Percentiles rank a stretch among this genome's conserved stretches.
Conservation (phyloP, 2,888 invertebrate genomes). For the Zaprionus lineosus region DNA sequence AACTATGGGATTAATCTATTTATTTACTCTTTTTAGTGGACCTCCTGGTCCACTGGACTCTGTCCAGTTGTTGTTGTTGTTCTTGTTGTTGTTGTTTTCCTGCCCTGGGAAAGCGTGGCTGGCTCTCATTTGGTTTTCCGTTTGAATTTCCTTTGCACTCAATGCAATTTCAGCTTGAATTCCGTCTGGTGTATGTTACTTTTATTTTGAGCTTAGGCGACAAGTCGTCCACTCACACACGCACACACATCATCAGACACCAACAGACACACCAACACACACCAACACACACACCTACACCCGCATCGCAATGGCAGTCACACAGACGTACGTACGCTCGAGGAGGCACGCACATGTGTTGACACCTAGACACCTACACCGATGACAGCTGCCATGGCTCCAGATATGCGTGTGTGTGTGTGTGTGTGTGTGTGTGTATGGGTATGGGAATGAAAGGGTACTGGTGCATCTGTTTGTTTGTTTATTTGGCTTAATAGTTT, state of each 20-base stretch:
- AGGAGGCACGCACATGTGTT: slow-evolving; percentile 20
- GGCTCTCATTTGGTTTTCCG: slow-evolving; percentile 71
- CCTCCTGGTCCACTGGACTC: too few species aligned
- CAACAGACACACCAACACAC: slow-evolving; percentile 11
- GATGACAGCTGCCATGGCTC: slow-evolving; percentile 44
- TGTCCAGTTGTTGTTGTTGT: slow-evolving; percentile 2
- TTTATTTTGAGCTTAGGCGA: slow-evolving; percentile 62
- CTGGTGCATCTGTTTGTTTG: slow-evolving; percentile 39
- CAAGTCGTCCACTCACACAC: slow-evolving; percentile 17
- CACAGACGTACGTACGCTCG: too few species aligned
- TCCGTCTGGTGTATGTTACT: slow-evolving; percentile 71
- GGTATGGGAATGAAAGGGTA: too few species aligned
- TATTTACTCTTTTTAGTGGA: slow-evolving; percentile 41
- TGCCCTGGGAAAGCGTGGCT: neutral
- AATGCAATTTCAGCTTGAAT: slow-evolving; percentile 78
- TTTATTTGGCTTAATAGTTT: slow-evolving; percentile 60
- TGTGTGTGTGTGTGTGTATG: neutral
- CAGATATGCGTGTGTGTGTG: slow-evolving; percentile 14
- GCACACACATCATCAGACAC: slow-evolving; percentile 25
- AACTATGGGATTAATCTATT: slow-evolving; percentile 35
- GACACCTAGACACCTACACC: slow-evolving; percentile 28
- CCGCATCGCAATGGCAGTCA: slow-evolving; percentile 11
- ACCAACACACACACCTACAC: slow-evolving; percentile 27
- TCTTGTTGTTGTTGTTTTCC: neutral
- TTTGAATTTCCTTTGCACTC: slow-evolving; percentile 77